Evolutionary conservation across 2,888 invertebrate genomes (phyloP).

Genomic region (Empis livida): DNA sequence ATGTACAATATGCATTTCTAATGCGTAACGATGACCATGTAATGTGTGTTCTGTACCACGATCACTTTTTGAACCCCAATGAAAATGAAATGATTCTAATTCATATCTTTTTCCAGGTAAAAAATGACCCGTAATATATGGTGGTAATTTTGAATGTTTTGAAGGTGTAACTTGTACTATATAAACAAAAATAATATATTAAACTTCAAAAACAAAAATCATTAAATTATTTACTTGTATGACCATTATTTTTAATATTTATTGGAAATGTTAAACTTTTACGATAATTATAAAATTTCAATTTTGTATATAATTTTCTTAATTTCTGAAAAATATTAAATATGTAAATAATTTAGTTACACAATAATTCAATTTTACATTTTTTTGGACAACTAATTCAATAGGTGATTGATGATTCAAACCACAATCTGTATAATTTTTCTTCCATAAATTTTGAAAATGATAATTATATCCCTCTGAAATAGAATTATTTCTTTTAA

Average conservation of each 20-base stretch:
- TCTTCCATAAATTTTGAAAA: slow-evolving; percentile 33
- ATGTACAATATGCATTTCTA: slow-evolving; percentile 66
- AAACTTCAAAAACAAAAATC: too few species aligned
- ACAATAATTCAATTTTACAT: too few species aligned
- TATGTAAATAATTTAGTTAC: too few species aligned
- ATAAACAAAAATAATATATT: too few species aligned
- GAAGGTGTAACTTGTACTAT: neutral
- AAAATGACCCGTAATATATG: neutral
- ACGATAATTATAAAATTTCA: slow-evolving; percentile 52
- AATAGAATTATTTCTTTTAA: too few species aligned
- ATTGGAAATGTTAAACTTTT: slow-evolving; percentile 44
- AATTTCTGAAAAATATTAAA: too few species aligned
- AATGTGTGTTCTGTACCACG: slow-evolving; percentile 60
- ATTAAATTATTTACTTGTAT: slow-evolving; percentile 39
- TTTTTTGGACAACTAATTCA: neutral
- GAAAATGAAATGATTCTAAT: slow-evolving; percentile 35
- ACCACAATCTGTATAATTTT: slow-evolving; percentile 42
- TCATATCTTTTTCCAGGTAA: neutral
- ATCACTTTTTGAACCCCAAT: slow-evolving; percentile 54
- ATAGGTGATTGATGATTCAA: slow-evolving; percentile 47
- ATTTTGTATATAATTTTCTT: slow-evolving; percentile 8
- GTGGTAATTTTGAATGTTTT: neutral
- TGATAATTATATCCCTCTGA: neutral
- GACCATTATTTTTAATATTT: slow-evolving; percentile 48
- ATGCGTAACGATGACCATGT: slow-evolving; percentile 51